Conservation (phyloP, 92 coral and sea anemone genomes). For the Palythoa grandiflora region DNA sequence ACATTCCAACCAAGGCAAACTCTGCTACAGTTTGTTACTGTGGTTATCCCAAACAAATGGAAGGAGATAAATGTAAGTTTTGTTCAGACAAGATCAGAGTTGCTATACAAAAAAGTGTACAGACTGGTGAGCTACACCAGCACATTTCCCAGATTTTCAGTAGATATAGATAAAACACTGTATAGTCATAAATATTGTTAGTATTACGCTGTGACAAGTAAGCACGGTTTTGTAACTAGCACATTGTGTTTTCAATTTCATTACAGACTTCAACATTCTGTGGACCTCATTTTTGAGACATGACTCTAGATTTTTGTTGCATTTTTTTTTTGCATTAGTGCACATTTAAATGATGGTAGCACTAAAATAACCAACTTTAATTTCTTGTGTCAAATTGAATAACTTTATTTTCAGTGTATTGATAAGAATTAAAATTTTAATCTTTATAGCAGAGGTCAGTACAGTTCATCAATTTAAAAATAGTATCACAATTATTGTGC, state of each 20-base stretch:
- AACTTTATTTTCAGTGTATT: not conserved
- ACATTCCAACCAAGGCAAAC: slow-evolving; percentile 42
- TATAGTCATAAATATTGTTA: not conserved
- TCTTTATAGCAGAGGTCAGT: not conserved
- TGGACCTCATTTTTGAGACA: not conserved
- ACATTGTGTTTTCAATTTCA: not conserved
- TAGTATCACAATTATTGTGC: not conserved
- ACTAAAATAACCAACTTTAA: not conserved
- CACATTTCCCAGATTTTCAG: slow-evolving; percentile 12
- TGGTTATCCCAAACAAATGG: slow-evolving; percentile 40
- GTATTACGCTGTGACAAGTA: not conserved
- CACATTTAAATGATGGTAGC: too few relatives aligned
- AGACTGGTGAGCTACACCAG: slow-evolving; percentile 45
- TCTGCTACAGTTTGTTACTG: slow-evolving; percentile 51
- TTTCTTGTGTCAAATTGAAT: not conserved
- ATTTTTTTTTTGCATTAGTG: not conserved
- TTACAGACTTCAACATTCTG: not conserved
- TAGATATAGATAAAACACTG: not conserved
- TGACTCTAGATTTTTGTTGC: slow-evolving; percentile 2
- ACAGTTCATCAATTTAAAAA: not conserved
- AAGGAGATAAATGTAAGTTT: slow-evolving; percentile 45
- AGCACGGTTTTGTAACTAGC: not conserved
- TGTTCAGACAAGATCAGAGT: slow-evolving; percentile 47
- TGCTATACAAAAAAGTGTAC: slow-evolving; percentile 46
- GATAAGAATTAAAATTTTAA: too few relatives aligned